Evolutionary conservation across 2,888 invertebrate species (phyloP).

Genomic region (Geophilus truncorum): DNA sequence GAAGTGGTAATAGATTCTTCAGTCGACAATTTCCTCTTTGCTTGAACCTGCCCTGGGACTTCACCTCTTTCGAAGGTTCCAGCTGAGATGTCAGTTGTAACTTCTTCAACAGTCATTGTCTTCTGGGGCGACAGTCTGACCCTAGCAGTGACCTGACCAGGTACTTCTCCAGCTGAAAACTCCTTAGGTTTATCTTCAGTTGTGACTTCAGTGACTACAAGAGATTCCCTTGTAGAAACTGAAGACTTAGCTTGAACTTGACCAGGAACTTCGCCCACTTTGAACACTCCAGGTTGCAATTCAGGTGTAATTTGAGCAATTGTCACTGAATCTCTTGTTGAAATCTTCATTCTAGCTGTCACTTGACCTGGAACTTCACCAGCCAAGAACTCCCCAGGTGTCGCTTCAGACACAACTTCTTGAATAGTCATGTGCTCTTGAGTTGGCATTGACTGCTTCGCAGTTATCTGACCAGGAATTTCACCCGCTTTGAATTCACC

Average conservation of each 20-base stretch:
- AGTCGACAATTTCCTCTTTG: conserved; percentile 33
- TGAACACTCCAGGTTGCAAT: conserved; percentile 31
- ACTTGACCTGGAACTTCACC: conserved; percentile 35
- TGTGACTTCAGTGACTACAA: conserved; percentile 40
- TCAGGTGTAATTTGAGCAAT: conserved; percentile 33
- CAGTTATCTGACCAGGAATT: conserved; percentile 34
- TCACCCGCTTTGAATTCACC: conserved; percentile 30
- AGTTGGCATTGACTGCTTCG: conserved; percentile 37
- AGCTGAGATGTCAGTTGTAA: conserved; percentile 28
- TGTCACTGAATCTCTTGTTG: conserved; percentile 31
- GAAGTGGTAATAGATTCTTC: conserved; percentile 30
- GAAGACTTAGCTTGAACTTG: conserved; percentile 35
- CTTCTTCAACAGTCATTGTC: conserved; percentile 32
- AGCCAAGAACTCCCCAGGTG: conserved; percentile 27
- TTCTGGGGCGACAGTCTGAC: not conserved
- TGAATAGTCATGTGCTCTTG: conserved; percentile 38
- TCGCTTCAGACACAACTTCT: not conserved
- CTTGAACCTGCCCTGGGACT: conserved; percentile 33
- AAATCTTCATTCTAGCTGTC: conserved; percentile 35
- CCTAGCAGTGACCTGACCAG: conserved; percentile 34
- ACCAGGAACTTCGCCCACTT: conserved; percentile 25
- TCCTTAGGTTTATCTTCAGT: conserved; percentile 35
- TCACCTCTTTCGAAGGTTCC: conserved; percentile 32
- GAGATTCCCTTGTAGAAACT: conserved; percentile 39
- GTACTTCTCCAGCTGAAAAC: conserved; percentile 25